Conservation (phyloP, 2,113 vertebrate species). For the Chascanopsetta lugubris region DNA sequence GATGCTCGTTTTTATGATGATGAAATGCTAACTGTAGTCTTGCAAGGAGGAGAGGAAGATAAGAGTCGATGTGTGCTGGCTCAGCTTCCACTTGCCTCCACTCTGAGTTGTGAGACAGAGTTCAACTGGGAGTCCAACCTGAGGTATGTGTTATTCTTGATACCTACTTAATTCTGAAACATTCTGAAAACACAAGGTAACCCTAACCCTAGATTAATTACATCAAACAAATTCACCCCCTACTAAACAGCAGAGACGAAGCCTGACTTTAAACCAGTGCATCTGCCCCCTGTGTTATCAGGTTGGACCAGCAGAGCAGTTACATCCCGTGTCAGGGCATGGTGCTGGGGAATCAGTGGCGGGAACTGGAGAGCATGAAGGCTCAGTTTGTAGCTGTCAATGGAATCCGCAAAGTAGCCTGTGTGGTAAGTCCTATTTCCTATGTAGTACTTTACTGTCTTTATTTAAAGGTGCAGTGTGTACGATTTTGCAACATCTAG, state of each 20-base stretch:
- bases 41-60: conserved; percentile 85
- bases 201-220: background rate
- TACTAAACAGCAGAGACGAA: too few relatives aligned
- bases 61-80: conserved; percentile 85
- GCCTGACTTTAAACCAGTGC: background rate
- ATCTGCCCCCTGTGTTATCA: conserved; percentile 51
- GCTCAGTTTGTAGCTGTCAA: conserved; percentile 95
- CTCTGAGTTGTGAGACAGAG: conserved; percentile 80
- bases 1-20: conserved; percentile 97
- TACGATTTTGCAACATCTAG: too few relatives aligned
- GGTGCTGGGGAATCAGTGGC: conserved; percentile 89
- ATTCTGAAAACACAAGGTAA: background rate
- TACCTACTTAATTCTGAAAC: too few relatives aligned
- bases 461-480: conserved; percentile 5
- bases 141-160: conserved; percentile 74
- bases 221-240: background rate
- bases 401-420: conserved; percentile 95
- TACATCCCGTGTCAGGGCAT: conserved; percentile 82
- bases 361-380: conserved; percentile 95
- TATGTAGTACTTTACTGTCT: background rate
- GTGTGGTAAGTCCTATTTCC: conserved; percentile 84
- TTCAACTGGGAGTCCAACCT: conserved; percentile 83
- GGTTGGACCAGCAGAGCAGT: conserved; percentile 87
- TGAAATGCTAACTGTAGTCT: conserved; percentile 90
- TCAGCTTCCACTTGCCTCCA: conserved; percentile 87